Percentiles rank a stretch among this genome's conserved stretches.
Evolutionary conservation across 1,140 invertebrate species (phyloP).

Genomic region (Drosophila lowei): DNA sequence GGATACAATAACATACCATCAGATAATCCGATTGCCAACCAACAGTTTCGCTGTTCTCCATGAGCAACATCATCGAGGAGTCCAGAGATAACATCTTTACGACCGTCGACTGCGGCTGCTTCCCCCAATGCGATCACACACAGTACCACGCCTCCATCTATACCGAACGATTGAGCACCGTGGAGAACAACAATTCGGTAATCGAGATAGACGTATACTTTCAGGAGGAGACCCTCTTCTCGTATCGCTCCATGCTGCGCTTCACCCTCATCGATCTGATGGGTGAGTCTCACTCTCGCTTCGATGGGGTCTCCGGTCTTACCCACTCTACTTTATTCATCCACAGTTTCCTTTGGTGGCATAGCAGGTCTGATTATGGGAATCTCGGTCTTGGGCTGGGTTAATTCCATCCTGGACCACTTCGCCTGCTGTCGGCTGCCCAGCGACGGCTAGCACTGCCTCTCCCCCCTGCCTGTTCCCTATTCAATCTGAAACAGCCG

Average conservation of each 20-base stretch:
- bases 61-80: conserved; percentile 75
- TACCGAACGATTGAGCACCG: conserved; percentile 41
- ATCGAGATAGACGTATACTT: conserved; percentile 67
- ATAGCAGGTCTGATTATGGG: conserved; percentile 70
- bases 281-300: conserved; percentile 28
- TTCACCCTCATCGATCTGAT: conserved; percentile 69
- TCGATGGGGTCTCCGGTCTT: not conserved
- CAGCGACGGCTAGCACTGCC: not conserved
- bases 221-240: conserved; percentile 70
- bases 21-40: too few relatives aligned
- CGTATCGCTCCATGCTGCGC: conserved; percentile 64
- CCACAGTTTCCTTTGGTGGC: conserved; percentile 66
- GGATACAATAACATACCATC: too few relatives aligned
- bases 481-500: not conserved
- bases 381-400: conserved; percentile 55
- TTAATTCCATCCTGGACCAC: conserved; percentile 56
- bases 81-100: conserved; percentile 47
- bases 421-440: conserved; percentile 42
- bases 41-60: conserved; percentile 52
- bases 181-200: not conserved
- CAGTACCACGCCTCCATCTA: conserved; percentile 64
- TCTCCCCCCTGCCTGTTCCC: not conserved
- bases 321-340: not conserved
- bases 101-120: conserved; percentile 62
- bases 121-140: conserved; percentile 60